A percentile compares a stretch with the other conserved stretches of the same genome.
Conservation (phyloP, 2,888 invertebrate genomes). For the Apodemia duryi region DNA sequence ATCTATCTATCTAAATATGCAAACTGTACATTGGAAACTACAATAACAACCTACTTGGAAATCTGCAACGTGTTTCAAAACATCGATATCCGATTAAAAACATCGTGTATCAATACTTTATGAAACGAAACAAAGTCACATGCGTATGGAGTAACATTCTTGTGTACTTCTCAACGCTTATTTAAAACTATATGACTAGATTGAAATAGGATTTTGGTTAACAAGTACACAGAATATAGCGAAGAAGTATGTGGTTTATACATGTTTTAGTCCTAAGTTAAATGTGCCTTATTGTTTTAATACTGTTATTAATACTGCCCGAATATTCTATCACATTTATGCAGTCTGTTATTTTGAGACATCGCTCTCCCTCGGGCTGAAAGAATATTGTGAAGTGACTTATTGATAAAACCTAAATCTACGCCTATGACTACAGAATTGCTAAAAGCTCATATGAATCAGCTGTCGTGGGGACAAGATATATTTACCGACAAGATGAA, state of each 20-base stretch:
- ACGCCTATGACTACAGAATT: constrained; percentile 29
- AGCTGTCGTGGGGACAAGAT: constrained; percentile 29
- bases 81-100: constrained; percentile 33
- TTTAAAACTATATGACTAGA: constrained; percentile 31
- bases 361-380: constrained; percentile 30
- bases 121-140: constrained; percentile 32
- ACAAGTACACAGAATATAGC: constrained; percentile 40
- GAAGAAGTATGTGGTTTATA: constrained; percentile 45
- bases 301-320: constrained; percentile 55
- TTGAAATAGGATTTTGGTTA: constrained; percentile 33
- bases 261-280: constrained; percentile 33
- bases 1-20: constrained; percentile 26
- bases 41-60: constrained; percentile 25
- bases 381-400: constrained; percentile 24
- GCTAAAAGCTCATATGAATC: constrained; percentile 35
- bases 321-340: constrained; percentile 36
- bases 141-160: constrained; percentile 27
- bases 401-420: constrained; percentile 25
- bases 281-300: constrained; percentile 37
- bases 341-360: constrained; percentile 33
- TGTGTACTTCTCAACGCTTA: constrained; percentile 38
- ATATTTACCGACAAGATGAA: not conserved
- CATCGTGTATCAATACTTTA: constrained; percentile 40
- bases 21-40: constrained; percentile 30
- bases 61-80: constrained; percentile 29